Base-by-base conservation (phyloP, 2,113 vertebrate species). In the Pelobates fuscus region DNA sequence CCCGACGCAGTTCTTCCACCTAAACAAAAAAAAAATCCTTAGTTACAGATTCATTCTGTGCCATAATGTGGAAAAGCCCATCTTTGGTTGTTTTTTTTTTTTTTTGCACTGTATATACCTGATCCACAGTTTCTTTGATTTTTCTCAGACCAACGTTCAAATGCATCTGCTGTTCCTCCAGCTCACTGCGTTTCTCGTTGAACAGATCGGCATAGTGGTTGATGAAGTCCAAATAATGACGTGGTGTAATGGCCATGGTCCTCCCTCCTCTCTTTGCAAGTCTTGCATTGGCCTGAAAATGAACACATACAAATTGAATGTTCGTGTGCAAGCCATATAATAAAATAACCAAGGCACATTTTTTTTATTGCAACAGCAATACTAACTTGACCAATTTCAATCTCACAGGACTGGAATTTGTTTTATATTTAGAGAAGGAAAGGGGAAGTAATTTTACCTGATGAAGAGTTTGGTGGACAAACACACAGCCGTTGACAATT, bases 111-210 rank as follows among this genome's bases (percentile, higher is more conserved):
- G n/a, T n/a, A 74, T 0, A 2, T 58, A 95, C 97, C 94, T 99
- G 97, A 86, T 99, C 97, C 0, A 99, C 97, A 0, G 97, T 99
- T 83, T 99, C 97, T 67, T 99, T 99, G 86, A 99, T 99, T 78
- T 99, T 99, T 27, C 97, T 86, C 41, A 99, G 94, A 23, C 97
- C 97, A 2, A 99, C 97, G 1, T 99, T 99, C 80, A 99, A 86
- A 78, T 99, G 97, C 97, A 98, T 98, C 88, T 99, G 97, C 84
- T 99, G 97, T 76, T 99, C 97, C 81, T 99, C 97, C 80, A 99
- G 62, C 80, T 99, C 97, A 1, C 96, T 98, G 77, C 97, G 92
- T 71, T 99, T 99, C 90, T 99, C 97, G 8, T 98, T 96, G 89
- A 99, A 99, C 74, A 99, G 89, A 85, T 99, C 92, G 75, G 96